phyloP scores from a whole-genome alignment of 2,113 vertebrate genomes.

The Phalacrocorax brasilianus region DNA sequence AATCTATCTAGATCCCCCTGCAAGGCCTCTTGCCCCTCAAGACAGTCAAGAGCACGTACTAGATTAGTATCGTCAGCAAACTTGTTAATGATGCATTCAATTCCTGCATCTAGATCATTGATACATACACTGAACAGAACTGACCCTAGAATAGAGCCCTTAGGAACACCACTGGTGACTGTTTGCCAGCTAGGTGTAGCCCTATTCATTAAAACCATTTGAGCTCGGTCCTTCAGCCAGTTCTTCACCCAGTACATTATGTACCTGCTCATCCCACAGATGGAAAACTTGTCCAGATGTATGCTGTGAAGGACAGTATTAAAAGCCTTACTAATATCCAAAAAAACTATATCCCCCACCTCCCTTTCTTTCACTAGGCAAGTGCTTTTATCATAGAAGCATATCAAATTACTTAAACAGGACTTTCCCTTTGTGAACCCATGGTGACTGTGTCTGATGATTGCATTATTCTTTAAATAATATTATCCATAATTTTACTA shows the following conservation, averaged over 20 bases:
- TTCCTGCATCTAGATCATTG: neutral
- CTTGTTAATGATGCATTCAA: neutral
- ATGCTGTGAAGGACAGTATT: neutral
- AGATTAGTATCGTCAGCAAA: too few relatives aligned
- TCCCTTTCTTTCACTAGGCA: neutral
- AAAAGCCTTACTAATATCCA: neutral
- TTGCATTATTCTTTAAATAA: neutral
- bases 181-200: neutral
- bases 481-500: neutral
- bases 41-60: neutral
- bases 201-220: neutral
- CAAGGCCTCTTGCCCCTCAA: fast-evolving
- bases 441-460: neutral
- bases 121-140: neutral
- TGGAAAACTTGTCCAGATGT: neutral
- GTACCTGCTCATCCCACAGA: neutral
- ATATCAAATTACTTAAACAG: neutral
- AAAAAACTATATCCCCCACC: neutral
- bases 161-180: neutral
- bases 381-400: neutral
- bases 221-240: neutral
- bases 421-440: neutral
- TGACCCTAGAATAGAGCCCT: neutral
- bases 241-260: neutral
- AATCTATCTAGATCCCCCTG: neutral